Conservation (phyloP, 2,888 invertebrate genomes). For the Hydropsyche betteni region DNA sequence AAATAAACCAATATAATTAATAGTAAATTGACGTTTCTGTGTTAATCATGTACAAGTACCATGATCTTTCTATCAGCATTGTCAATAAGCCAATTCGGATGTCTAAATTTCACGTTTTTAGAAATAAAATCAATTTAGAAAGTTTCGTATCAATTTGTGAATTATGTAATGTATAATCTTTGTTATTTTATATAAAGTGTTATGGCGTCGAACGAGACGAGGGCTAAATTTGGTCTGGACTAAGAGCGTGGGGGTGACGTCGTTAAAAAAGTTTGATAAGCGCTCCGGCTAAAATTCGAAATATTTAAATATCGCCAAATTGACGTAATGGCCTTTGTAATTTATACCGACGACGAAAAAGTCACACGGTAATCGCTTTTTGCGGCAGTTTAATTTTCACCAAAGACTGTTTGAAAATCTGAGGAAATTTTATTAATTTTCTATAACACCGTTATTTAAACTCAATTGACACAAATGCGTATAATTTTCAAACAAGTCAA, state of each 20-base stretch:
- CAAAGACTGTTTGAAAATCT: constrained; percentile 2
- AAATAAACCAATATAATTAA: too few species aligned
- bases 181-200: too few species aligned
- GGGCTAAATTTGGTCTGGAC: neutral
- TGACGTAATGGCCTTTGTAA: constrained; percentile 32
- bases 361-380: constrained; percentile 19
- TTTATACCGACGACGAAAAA: constrained; percentile 16
- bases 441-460: neutral
- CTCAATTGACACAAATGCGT: too few species aligned
- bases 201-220: neutral
- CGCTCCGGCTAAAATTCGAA: constrained; percentile 29
- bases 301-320: constrained; percentile 29
- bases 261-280: constrained; percentile 39
- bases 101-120: too few species aligned
- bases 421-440: constrained; percentile 9
- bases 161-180: too few species aligned
- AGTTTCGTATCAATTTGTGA: too few species aligned
- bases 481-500: too few species aligned
- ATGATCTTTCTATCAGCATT: too few species aligned
- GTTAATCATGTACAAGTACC: too few species aligned
- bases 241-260: neutral
- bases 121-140: too few species aligned
- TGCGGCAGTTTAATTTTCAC: constrained; percentile 8
- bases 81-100: too few species aligned
- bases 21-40: too few species aligned